These are phyloP conservation scores for Argyrosomus regius DNA, from an alignment of 2,797 vertebrate genomes.

Conservation along the genomic window DNA sequence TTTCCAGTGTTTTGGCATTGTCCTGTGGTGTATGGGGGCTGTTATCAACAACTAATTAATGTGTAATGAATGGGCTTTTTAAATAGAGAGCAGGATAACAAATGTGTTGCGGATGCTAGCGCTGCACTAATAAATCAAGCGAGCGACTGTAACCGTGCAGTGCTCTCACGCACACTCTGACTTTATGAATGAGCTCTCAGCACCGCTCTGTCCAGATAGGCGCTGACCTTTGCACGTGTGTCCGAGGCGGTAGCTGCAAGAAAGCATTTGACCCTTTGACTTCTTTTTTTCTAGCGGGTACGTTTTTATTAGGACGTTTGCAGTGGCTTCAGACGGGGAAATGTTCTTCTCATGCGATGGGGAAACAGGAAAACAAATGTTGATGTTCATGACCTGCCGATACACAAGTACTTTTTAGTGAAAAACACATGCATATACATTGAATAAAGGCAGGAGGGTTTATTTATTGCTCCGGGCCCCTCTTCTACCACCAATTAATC, in stretches of 20 bases:
- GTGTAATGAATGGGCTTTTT: slow-evolving; percentile 78
- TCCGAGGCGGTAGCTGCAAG: slow-evolving; percentile 1
- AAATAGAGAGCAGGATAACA: slow-evolving; percentile 65
- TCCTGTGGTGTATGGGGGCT: slow-evolving; percentile 35
- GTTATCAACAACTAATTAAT: slow-evolving; percentile 81
- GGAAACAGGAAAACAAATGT: slow-evolving; percentile 47
- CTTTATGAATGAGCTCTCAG: slow-evolving; percentile 61
- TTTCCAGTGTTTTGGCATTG: slow-evolving; percentile 59
- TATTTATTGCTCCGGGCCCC: slow-evolving; percentile 66
- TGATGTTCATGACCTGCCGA: neutral
- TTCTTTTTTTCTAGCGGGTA: slow-evolving; percentile 1
- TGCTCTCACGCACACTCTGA: slow-evolving; percentile 9
- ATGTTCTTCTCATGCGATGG: neutral
- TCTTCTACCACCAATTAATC: slow-evolving; percentile 78
- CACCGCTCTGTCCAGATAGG: slow-evolving; percentile 25
- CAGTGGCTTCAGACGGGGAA: neutral
- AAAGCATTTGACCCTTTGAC: slow-evolving; percentile 42
- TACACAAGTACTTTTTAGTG: slow-evolving; percentile 4
- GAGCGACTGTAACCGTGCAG: slow-evolving; percentile 49
- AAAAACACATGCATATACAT: slow-evolving; percentile 3
- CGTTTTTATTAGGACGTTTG: slow-evolving; percentile 43
- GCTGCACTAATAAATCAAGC: slow-evolving; percentile 75
- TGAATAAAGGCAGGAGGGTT: slow-evolving; percentile 62
- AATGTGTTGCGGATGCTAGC: slow-evolving; percentile 64
- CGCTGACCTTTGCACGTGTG: slow-evolving; percentile 50